Base-by-base conservation (phyloP, 1,140 invertebrate genomes). In the Centruroides sculpturatus region DNA sequence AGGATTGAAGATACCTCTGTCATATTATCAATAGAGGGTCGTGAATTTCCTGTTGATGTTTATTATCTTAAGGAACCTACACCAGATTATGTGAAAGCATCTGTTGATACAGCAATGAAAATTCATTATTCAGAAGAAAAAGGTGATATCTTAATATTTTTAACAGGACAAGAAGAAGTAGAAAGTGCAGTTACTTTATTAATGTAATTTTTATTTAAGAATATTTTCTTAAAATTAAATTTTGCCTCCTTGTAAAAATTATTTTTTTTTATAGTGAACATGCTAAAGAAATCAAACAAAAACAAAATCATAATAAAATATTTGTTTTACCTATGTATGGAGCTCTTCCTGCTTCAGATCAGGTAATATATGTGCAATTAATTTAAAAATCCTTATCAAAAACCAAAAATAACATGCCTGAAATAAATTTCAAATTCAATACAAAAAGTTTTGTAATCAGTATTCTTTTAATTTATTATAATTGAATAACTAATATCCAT, bases 101-200 rank as follows among this genome's bases (percentile, higher is more conserved):
- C 87, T 12, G 85, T 96, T 0, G 86, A 96, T 7, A 90, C 89
- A 0, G 83, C 85, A 0, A 78, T 95, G 59, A 92, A 94, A 72
- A 90, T 99, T 66, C 92, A 99, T 69, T 77, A 83, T 60, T 82
- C 76, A 57, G 86, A 96, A 70, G 79, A 81, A 10, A 75, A 79
- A 5, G 93, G 93, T 1, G 92, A 98, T 75, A 82, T 99, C 60
- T 72, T 99, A 6, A 86, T 87, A 0, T 99, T 99, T 75, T 77
- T 99, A 1, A 98, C 95, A 10, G 94, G 94, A 51, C 85, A 85
- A 80, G 93, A 97, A 68, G 91, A 96, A 76, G 89, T 95, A 2
- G 82, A 89, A 59, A 73, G 81, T 60, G 87, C 85, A 1, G 76
- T 86, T 8, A 77, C 81, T 49, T 73, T 84, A 5, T 73, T 93